These are phyloP conservation scores for Copsychus sechellarum DNA, from an alignment of 2,113 vertebrate genomes.

Conservation along the genomic window DNA sequence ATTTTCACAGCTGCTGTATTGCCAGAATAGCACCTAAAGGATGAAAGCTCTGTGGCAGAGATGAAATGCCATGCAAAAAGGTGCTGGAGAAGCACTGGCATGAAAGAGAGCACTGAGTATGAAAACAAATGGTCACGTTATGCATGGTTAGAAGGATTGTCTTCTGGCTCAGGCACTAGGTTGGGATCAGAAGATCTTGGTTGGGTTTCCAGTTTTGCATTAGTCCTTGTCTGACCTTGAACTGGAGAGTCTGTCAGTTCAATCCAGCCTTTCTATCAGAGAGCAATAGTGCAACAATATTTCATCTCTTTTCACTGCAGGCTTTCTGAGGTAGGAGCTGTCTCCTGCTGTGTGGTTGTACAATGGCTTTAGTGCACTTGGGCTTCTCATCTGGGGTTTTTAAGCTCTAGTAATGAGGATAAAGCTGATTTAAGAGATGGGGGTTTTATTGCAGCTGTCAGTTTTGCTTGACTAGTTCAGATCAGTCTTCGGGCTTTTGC, in stretches of 20 bases:
- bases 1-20: neutral
- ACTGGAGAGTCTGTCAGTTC: neutral
- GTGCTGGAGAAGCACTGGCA: neutral
- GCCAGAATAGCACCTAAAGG: neutral
- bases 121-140: conserved; percentile 36
- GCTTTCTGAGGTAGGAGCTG: neutral
- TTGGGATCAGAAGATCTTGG: neutral
- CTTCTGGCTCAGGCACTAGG: neutral
- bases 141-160: neutral
- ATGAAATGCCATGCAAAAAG: neutral
- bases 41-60: neutral
- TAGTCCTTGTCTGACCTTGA: conserved; percentile 26
- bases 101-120: neutral
- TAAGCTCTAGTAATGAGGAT: neutral
- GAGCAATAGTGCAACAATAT: neutral
- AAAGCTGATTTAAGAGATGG: neutral
- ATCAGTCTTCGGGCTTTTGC: neutral
- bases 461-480: neutral
- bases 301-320: neutral
- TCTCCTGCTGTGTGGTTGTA: neutral
- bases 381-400: neutral
- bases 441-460: neutral
- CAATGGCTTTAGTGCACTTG: neutral
- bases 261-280: neutral
- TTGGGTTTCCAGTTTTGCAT: neutral